Conservation (phyloP, 2,113 vertebrate genomes). For the Mustela nigripes region DNA sequence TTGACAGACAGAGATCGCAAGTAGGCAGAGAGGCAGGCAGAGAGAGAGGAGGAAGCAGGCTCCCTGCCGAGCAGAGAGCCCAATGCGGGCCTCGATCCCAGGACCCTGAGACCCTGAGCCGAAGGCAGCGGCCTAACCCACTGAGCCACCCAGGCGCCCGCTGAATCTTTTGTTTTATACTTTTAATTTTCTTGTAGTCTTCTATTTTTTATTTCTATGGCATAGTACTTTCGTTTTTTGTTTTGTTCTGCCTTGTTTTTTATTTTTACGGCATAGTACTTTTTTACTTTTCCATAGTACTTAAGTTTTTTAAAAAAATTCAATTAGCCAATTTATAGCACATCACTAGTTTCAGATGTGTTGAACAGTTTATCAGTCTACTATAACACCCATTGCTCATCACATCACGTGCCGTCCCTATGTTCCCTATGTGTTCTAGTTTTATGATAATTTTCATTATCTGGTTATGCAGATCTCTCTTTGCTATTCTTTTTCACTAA, state of each 20-base stretch:
- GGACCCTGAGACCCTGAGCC: no score
- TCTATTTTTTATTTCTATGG: slow-evolving; percentile 15
- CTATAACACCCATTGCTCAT: not conserved
- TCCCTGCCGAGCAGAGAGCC: no score
- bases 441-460: not conserved
- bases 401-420: not conserved
- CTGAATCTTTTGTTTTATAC: not conserved
- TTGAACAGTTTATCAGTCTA: not conserved
- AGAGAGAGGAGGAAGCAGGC: no score
- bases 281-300: not conserved
- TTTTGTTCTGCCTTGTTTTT: not conserved
- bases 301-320: not conserved
- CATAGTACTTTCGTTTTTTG: not conserved
- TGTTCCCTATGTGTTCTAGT: not conserved
- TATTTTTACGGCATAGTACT: no score
- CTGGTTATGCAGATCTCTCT: not conserved
- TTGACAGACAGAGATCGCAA: no score
- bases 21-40: no score
- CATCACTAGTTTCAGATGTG: not conserved
- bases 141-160: no score
- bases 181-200: not conserved
- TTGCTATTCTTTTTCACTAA: not conserved
- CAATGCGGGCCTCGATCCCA: no score
- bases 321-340: not conserved
- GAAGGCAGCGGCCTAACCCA: no score